Base-by-base conservation (phyloP, 2,888 invertebrate genomes). In the Biston stratarius region DNA sequence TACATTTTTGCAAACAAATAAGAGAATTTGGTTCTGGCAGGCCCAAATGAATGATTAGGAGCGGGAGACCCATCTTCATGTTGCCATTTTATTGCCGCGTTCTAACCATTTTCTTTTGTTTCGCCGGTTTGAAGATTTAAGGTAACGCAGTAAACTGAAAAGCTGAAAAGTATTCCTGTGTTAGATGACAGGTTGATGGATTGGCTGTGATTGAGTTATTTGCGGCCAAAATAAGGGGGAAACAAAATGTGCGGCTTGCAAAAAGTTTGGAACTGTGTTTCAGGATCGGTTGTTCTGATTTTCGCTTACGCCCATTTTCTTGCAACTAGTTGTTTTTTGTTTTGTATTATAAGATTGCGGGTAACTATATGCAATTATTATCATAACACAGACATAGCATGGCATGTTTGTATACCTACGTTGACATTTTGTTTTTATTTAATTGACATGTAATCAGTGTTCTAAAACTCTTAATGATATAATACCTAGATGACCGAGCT, bases 181-280 rank as follows among this genome's bases (percentile, higher is more conserved):
- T 75, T 74, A 72, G 76, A 81, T 79, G 86, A 83, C 85, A 86
- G 81, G 75, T 79, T 86, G 86, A 86, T 85, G 81, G 85, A 86
- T 86, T 79, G 81, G 77, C 74, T 74, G 77, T 81, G 82, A 85
- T 85, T 83, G 81, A 76, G 80, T 81, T 79, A 81, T 81, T 76
- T 79, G 76, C 65, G 76, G 75, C 76, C 61, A 42, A 59, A 78
- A 79, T 74, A 77, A 76, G 73, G 73, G 64, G 74, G 47, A n/a
- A 78, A 81, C 74, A 78, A 77, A 10, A 76, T 77, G 75, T 74
- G 68, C 72, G 74, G 78, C 77, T 78, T 79, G 77, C 78, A 78
- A 77, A 69, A 76, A 74, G 70, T 64, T 69, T 56, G 5, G 34
- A 42, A 34, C 52, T 57, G 61, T 52, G 15, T 61, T 44, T 12